Evolutionary conservation across 2,797 vertebrate genomes (phyloP).

Genomic region (Sebastolobus altivelis): DNA sequence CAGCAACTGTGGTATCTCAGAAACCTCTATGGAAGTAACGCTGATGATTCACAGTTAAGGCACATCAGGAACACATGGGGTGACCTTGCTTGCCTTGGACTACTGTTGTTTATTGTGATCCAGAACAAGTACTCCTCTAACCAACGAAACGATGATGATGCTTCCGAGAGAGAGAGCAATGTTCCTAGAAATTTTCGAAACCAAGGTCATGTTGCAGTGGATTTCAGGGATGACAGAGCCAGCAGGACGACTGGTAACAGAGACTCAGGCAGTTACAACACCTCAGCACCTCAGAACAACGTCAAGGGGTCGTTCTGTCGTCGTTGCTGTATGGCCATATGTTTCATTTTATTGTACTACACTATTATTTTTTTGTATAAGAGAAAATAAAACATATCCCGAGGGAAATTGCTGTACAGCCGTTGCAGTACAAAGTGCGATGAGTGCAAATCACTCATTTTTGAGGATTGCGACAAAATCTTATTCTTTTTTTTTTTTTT

Average conservation of each 20-base stretch:
- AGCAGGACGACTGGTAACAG: no score
- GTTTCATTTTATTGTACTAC: not conserved
- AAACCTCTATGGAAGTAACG: conserved; percentile 20
- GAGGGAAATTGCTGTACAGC: no score
- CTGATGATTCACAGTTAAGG: conserved; percentile 9
- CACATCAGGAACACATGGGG: conserved; percentile 51
- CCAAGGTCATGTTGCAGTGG: not conserved
- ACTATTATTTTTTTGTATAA: no score
- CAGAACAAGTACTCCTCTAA: conserved; percentile 22
- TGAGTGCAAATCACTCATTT: no score
- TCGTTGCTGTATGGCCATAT: not conserved
- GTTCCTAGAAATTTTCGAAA: fast-evolving
- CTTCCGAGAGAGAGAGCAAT: not conserved
- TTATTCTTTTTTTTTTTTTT: no score
- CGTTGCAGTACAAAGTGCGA: no score
- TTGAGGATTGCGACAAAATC: no score
- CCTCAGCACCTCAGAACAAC: no score
- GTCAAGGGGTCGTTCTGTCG: no score
- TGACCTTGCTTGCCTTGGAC: conserved; percentile 58
- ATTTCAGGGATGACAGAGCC: not conserved
- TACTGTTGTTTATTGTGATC: conserved; percentile 70
- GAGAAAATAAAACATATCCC: no score
- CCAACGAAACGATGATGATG: not conserved
- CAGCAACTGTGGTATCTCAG: conserved; percentile 15
- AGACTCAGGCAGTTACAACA: no score